Evolutionary conservation across 2,113 vertebrate genomes (phyloP).

Genomic region (Sciurus niger): DNA sequence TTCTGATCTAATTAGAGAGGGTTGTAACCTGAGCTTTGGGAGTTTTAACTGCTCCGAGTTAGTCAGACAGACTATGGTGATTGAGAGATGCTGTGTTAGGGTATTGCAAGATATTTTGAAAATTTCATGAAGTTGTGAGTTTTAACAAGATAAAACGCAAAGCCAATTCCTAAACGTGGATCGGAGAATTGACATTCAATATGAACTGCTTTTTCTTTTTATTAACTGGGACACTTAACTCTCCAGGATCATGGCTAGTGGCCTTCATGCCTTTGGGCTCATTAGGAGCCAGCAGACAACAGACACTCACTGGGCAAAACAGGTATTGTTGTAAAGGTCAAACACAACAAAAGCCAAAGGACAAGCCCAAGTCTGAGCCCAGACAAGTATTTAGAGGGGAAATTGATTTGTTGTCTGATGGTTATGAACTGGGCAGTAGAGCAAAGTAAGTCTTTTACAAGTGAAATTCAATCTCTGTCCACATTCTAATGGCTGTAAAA

Average conservation of each 20-base stretch:
- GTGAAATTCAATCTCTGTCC: conserved; percentile 42
- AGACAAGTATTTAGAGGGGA: conserved; percentile 35
- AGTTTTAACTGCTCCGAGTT: neutral
- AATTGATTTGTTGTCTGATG: conserved; percentile 59
- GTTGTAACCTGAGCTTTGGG: neutral
- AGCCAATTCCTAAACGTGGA: neutral
- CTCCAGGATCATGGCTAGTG: neutral
- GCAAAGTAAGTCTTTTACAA: conserved; percentile 49
- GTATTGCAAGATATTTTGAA: neutral
- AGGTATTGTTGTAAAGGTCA: conserved; percentile 42
- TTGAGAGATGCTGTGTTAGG: neutral
- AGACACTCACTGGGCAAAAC: neutral
- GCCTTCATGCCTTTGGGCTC: conserved; percentile 27
- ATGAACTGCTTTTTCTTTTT: neutral
- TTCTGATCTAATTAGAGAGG: neutral
- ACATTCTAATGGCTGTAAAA: conserved; percentile 60
- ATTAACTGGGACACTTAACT: neutral
- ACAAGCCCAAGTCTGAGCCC: neutral
- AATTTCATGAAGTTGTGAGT: conserved; percentile 26
- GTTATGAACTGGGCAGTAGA: neutral
- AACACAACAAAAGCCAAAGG: conserved; percentile 53
- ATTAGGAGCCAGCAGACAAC: conserved; percentile 30
- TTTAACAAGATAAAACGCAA: conserved; percentile 2
- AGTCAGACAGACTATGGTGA: neutral
- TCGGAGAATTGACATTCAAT: neutral